Percentiles rank a stretch among this genome's conserved stretches.
Conservation (phyloP, 2,113 vertebrate genomes). For the Urocitellus parryii region DNA sequence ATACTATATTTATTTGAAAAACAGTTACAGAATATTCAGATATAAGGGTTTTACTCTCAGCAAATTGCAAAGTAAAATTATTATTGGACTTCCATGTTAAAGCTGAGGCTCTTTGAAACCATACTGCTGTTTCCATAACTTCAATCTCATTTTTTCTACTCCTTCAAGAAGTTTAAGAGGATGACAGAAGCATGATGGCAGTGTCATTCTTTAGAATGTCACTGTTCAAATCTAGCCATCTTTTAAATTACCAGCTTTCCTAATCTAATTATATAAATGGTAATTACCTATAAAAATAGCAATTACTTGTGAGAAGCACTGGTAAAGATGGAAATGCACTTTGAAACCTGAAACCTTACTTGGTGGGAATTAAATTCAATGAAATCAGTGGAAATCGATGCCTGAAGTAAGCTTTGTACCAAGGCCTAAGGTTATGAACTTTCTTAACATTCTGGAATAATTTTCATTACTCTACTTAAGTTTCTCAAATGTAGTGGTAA, state of each 20-base stretch:
- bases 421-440: conserved; percentile 31
- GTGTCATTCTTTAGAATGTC: neutral
- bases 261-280: conserved; percentile 56
- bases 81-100: neutral
- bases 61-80: neutral
- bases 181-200: neutral
- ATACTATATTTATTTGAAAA: neutral
- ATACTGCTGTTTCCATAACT: neutral
- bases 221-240: conserved; percentile 3
- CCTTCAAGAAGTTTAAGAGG: conserved; percentile 5
- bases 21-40: neutral
- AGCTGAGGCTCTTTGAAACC: neutral
- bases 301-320: conserved; percentile 44
- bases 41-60: neutral
- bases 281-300: conserved; percentile 64
- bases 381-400: conserved; percentile 6
- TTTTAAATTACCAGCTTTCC: neutral
- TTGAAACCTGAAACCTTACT: conserved; percentile 33
- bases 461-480: neutral
- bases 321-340: conserved; percentile 6
- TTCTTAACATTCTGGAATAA: conserved; percentile 18
- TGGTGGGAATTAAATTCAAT: neutral
- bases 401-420: neutral
- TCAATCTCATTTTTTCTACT: neutral
- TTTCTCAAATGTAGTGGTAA: neutral